phyloP scores from a whole-genome alignment of 2,888 invertebrate species.

The Iphiclides podalirius region DNA sequence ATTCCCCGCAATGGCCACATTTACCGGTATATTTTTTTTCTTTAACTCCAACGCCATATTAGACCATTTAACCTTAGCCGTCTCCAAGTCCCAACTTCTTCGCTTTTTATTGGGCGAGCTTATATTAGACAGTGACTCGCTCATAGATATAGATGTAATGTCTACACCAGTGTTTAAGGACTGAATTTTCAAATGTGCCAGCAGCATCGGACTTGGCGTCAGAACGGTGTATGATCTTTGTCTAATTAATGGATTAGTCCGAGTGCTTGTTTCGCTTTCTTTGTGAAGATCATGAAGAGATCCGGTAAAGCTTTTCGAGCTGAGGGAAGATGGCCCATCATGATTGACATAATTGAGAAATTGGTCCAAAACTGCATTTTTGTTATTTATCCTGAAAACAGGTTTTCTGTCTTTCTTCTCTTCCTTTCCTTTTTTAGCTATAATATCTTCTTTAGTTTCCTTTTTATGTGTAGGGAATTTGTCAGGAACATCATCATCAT shows the following conservation, averaged over 20 bases:
- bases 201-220: conserved; percentile 86
- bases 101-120: conserved; percentile 55
- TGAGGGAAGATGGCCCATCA: conserved; percentile 54
- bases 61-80: conserved; percentile 75
- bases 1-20: conserved; percentile 10
- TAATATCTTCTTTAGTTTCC: neutral
- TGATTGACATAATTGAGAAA: conserved; percentile 39
- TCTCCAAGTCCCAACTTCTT: conserved; percentile 69
- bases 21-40: conserved; percentile 31
- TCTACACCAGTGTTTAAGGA: conserved; percentile 68
- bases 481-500: conserved; percentile 8
- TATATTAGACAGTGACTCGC: conserved; percentile 65
- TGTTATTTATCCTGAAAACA: conserved; percentile 39
- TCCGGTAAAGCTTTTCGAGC: conserved; percentile 66
- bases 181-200: conserved; percentile 81
- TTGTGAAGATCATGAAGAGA: conserved; percentile 68
- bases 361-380: conserved; percentile 36
- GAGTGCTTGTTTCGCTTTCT: conserved; percentile 47
- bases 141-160: conserved; percentile 73
- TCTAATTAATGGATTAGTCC: conserved; percentile 72
- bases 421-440: neutral
- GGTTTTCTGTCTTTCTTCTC: conserved; percentile 26
- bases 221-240: conserved; percentile 90
- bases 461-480: neutral
- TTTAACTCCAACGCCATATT: conserved; percentile 70